Percentiles rank a stretch among this genome's conserved stretches.
Evolutionary conservation across 2,113 vertebrate species (phyloP).

Genomic region (Pomatorhinus ruficollis): DNA sequence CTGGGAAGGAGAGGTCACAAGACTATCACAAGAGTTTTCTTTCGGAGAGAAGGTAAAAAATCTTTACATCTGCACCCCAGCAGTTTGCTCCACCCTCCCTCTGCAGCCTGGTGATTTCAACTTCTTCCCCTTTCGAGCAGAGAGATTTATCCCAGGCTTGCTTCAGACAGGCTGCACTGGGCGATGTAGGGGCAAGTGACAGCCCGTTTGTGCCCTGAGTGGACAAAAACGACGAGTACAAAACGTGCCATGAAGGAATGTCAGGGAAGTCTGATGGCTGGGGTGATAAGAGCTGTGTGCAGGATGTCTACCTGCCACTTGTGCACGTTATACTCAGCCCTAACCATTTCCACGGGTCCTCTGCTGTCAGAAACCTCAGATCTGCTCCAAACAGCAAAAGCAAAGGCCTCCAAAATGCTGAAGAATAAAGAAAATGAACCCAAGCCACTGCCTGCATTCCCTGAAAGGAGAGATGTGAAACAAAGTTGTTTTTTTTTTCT

Average conservation of each 20-base stretch:
- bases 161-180: background rate
- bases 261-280: background rate
- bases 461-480: background rate
- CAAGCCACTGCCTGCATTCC: background rate
- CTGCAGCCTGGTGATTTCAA: background rate
- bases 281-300: rapidly evolving
- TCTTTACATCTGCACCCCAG: background rate
- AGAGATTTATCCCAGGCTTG: background rate
- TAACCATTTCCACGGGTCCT: rapidly evolving
- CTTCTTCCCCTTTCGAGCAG: background rate
- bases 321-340: background rate
- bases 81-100: background rate
- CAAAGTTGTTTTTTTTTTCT: background rate
- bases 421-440: background rate
- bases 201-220: background rate
- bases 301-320: background rate
- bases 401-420: background rate
- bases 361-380: background rate
- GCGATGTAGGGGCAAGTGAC: background rate
- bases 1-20: background rate
- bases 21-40: background rate
- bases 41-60: background rate
- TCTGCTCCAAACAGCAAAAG: background rate
- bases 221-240: background rate
- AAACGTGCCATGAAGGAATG: background rate